Evolutionary conservation across 2,797 vertebrate species (phyloP).

Genomic region (Discoglossus pictus): DNA sequence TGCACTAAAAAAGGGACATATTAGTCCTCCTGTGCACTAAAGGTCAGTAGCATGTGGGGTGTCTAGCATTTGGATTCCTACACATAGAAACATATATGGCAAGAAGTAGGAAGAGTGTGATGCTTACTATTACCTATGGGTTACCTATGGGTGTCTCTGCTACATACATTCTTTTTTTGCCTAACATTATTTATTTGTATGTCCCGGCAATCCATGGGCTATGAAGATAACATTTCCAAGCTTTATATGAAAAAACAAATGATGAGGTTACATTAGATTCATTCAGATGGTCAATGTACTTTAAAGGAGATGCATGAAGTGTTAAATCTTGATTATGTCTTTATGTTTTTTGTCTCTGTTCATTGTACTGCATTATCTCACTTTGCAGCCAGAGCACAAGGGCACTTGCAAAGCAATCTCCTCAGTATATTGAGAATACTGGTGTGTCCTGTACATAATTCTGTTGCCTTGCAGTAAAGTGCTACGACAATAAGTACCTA

Average conservation of each 20-base stretch:
- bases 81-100: too few relatives aligned
- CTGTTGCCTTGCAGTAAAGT: slow-evolving; percentile 24
- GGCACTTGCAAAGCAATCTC: slow-evolving; percentile 22
- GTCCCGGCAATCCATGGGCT: too few relatives aligned
- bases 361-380: slow-evolving; percentile 2
- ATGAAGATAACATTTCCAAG: too few relatives aligned
- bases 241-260: slow-evolving; percentile 33
- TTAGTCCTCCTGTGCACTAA: too few relatives aligned
- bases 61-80: too few relatives aligned
- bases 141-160: too few relatives aligned
- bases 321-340: slow-evolving; percentile 1
- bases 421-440: slow-evolving; percentile 5
- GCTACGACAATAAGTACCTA: slow-evolving; percentile 17
- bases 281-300: slow-evolving; percentile 13
- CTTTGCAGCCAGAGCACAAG: slow-evolving; percentile 19
- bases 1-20: too few relatives aligned
- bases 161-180: too few relatives aligned
- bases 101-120: too few relatives aligned
- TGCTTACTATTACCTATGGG: too few relatives aligned
- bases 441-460: slow-evolving; percentile 17
- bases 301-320: slow-evolving; percentile 2
- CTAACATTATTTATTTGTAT: too few relatives aligned
- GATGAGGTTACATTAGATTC: slow-evolving; percentile 18
- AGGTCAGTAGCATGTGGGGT: too few relatives aligned
- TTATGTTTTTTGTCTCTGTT: background rate